Evolutionary conservation across 2,888 invertebrate genomes (phyloP), one percentile per base, ranked within the genome.

Genomic region (Candidula unifasciata): DNA sequence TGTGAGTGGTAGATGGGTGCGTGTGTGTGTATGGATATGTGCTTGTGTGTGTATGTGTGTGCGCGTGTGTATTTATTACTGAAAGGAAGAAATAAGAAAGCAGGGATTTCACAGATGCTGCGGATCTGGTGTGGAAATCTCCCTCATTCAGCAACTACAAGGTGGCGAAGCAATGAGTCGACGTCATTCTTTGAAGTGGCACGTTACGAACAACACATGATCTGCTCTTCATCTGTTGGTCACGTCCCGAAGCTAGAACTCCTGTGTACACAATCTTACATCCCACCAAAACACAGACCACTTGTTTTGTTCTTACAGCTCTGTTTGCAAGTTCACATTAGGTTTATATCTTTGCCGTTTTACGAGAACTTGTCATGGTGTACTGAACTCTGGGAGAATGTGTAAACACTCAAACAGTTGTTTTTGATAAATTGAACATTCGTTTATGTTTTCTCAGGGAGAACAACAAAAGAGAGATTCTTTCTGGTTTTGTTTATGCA

Each of bases 401-500:
- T 24, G 21, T 37, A 71, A 71, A 71, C 44, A 71, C 35, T 71
- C 37, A n/a, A 8, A 21, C n/a, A n/a, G 37, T 71, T 37, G 37
- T 35, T 71, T 37, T 37, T 71, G 10, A 35, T 37, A 37, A 33
- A 37, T 71, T 37, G 21, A 68, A 33, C 69, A 69, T 18, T 35
- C 30, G 44, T 71, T 71, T 71, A 44, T 71, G 10, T 44, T 71
- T 71, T 35, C 71, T 71, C 44, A 8, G 37, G 30, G 37, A 71
- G 6, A n/a, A 35, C 37, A 71, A 71, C 37, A 71, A 44, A 71
- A 10, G 33, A 35, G 21, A 8, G 13, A 69, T 21, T 24, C 37
- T 71, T 71, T 24, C 37, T 71, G 71, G 21, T 71, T 37, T 71
- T 71, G 71, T 44, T 71, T 71, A 71, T 21, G 37, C 44, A 37